Evolutionary conservation across 2,797 vertebrate genomes (phyloP), one percentile per base, ranked within the genome.

Genomic region (Paedocypris micromegethes): DNA sequence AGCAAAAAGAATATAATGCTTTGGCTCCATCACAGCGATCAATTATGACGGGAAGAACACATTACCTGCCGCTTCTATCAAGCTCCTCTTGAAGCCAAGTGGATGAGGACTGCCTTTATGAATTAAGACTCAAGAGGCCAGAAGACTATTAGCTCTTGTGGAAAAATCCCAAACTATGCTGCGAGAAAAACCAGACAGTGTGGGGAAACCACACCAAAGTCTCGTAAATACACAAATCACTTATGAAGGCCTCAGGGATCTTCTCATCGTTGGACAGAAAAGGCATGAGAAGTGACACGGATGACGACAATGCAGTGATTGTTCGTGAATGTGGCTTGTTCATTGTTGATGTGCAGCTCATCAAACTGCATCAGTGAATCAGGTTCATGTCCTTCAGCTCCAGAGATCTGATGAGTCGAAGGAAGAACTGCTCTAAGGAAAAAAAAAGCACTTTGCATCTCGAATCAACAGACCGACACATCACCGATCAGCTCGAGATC

Each of bases 271-370:
- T 23, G 23, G 23, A 23, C 23, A 23, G 23, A 23, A 23, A 23
- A 23, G 23, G 23, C 23, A 57, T 70, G 59, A 70, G 56, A 70
- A 56, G 51, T 70, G 63, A 51, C 56, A 56, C 62, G 37, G 46
- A 37, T 5, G 6, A 40, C 37, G 9, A 70, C 68, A 70, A 70
- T 50, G 53, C 39, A 58, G 41, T 6, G 53, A 70, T 45, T 70
- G 68, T 70, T 70, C 5, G 5, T 37, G 58, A 61, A 23, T 3
- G 43, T 46, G 0, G 47, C 57, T 70, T 23, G 60, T 64, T 70
- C 68, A 51, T 51, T 58, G 60, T 64, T 64, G 53, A 64, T 43
- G 60, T 40, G 41, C 6, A 41, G 44, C 51, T 69, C 59, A 63
- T 63, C 52, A 62, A 70, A 57, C 48, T 2, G 46, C 58, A 51